Evolutionary conservation across 2,888 invertebrate genomes (phyloP).

Genomic region (Drosophila subquinaria): DNA sequence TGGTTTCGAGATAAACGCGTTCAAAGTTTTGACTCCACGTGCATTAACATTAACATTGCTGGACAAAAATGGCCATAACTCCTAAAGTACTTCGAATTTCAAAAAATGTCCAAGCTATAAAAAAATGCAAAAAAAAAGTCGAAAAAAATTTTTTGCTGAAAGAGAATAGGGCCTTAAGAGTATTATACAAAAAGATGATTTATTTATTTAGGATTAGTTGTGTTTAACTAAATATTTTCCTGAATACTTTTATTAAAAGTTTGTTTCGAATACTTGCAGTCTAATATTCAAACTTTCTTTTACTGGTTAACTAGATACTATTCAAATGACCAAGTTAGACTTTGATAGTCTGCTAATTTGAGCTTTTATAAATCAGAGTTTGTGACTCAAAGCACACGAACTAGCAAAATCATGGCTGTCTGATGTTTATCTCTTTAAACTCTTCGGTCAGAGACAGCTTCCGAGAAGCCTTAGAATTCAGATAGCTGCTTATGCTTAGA

Average conservation of each 20-base stretch:
- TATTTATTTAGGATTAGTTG: not conserved
- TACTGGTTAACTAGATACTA: constrained; percentile 8
- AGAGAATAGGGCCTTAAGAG: no score
- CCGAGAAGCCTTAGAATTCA: constrained; percentile 45
- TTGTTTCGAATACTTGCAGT: not conserved
- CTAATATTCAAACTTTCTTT: not conserved
- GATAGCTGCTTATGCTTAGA: constrained; percentile 22
- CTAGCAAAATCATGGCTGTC: constrained; percentile 26
- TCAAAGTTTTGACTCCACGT: no score
- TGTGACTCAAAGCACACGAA: constrained; percentile 24
- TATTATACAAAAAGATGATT: not conserved
- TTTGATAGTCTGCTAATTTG: constrained; percentile 43
- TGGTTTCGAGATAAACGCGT: no score
- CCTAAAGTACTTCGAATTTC: no score
- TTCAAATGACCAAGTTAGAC: constrained; percentile 28
- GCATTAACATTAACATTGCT: no score
- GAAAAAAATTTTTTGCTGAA: no score
- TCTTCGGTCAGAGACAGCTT: constrained; percentile 46
- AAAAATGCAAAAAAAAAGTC: no score
- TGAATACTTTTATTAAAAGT: no score
- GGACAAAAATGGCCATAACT: no score
- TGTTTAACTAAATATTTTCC: not conserved
- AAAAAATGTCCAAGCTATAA: no score
- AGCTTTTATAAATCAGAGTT: constrained; percentile 48
- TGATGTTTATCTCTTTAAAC: constrained; percentile 46